Evolutionary conservation across 2,113 vertebrate genomes (phyloP).

Genomic region (Perognathus longimembris): DNA sequence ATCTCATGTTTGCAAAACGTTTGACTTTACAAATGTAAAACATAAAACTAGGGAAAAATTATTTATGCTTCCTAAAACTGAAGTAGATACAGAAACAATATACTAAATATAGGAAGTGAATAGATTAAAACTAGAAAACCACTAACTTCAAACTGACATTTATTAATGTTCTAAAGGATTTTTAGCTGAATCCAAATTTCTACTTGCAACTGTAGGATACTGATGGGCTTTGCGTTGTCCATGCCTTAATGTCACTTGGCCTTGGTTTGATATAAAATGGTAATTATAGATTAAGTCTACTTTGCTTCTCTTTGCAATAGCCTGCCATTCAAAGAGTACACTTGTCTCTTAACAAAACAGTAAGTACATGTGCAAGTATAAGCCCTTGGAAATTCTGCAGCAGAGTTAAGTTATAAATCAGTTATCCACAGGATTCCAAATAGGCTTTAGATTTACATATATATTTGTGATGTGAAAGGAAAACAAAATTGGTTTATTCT

Average conservation of each 20-base stretch:
- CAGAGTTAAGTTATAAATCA: conserved; percentile 33
- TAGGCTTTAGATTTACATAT: conserved; percentile 53
- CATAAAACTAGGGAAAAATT: conserved; percentile 18
- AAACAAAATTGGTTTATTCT: background rate
- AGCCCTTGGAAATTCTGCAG: conserved; percentile 14
- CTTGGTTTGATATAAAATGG: background rate
- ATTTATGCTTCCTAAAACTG: background rate
- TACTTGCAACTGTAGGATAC: conserved; percentile 33
- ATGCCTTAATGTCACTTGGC: background rate
- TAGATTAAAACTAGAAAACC: conserved; percentile 22
- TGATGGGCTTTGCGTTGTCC: background rate
- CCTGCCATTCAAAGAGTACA: conserved; percentile 57
- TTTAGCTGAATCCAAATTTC: conserved; percentile 38
- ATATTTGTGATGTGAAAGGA: conserved; percentile 33
- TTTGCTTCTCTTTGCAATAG: conserved; percentile 60
- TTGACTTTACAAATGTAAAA: conserved; percentile 35
- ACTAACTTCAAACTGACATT: conserved; percentile 42
- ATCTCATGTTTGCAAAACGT: conserved; percentile 11
- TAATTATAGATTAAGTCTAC: conserved; percentile 43
- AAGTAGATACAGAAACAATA: conserved; percentile 48
- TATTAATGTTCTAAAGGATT: conserved; percentile 20
- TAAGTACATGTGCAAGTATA: conserved; percentile 42
- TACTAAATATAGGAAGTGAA: conserved; percentile 31
- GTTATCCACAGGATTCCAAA: conserved; percentile 10
- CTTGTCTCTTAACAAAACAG: conserved; percentile 15